Base-by-base conservation (phyloP, 2,113 vertebrate genomes). In the Dissostichus mawsoni region DNA sequence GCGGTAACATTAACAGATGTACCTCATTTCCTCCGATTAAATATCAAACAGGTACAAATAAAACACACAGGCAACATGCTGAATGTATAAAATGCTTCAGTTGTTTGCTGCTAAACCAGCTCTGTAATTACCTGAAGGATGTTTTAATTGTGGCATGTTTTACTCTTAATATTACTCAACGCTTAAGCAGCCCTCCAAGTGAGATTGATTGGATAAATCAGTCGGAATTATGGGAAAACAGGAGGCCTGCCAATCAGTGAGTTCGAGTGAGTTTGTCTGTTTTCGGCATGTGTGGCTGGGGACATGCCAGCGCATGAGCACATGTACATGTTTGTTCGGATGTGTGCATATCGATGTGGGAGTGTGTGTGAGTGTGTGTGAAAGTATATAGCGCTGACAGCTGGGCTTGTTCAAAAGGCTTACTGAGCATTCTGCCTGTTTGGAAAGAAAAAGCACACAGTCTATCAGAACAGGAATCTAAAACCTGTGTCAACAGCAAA, bases 71-170 rank as follows among this genome's bases (percentile, higher is more conserved):
- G 78, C 82, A 85, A 78, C 76, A 89, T 20, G 83, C 82, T 85
- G 86, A 80, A 89, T 82, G 72, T 85, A 82, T 82, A 87, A 91
- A 90, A 86, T 76, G 87, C 84, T 73, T 88, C 87, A 90, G 85
- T 91, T 92, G 90, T 92, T 90, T 93, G 90, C 84, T 94, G 93
- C 92, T 96, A 95, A 95, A 96, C 95, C 93, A 94, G 78, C 91
- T 93, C 94, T 94, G 90, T 95, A 95, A 97, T 97, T 95, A 96
- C 93, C 90, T 86, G 89, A 92, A 92, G 89, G 94, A 87, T 94
- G 89, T 95, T 95, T 94, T 95, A 92, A 96, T 94, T 95, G 92
- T 90, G 88, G 48, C 88, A 76, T 89, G 94, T 94, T 96, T 92
- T 95, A 95, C 91, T 93, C 86, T 95, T 95, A 96, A 96, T 96